Conservation (phyloP, 2,113 vertebrate genomes). For the Chrysochloris asiatica region DNA sequence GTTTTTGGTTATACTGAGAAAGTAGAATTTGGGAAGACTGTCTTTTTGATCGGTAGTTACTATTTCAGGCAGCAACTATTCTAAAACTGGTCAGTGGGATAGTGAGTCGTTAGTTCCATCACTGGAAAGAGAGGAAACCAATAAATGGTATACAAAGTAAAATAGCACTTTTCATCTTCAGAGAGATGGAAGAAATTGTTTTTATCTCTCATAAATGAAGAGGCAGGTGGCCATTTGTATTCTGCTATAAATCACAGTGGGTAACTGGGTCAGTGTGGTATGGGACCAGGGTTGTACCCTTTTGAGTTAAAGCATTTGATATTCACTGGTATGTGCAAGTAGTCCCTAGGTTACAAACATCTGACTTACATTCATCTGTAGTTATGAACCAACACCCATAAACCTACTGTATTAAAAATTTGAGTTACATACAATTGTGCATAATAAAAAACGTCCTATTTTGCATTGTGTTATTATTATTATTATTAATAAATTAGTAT, state of each 20-base stretch:
- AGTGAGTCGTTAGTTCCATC: background rate
- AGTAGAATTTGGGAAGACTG: conserved; percentile 7
- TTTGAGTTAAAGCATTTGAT: background rate
- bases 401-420: too few species aligned
- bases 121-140: background rate
- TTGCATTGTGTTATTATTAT: too few species aligned
- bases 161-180: too few species aligned
- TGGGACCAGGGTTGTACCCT: too few species aligned
- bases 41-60: background rate
- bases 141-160: background rate
- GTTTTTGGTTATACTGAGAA: background rate
- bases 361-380: too few species aligned
- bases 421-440: too few species aligned
- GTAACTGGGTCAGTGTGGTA: background rate
- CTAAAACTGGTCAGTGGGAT: conserved; percentile 1
- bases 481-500: too few species aligned
- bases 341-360: too few species aligned
- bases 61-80: background rate
- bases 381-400: too few species aligned
- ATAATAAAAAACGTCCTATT: too few species aligned
- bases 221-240: background rate
- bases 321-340: background rate
- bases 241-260: background rate
- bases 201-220: background rate
- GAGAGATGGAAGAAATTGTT: background rate